Percentiles rank a stretch among this genome's conserved stretches.
These are phyloP conservation scores for Endomychus coccineus DNA, from an alignment of 2,888 invertebrate species.

Conservation along the genomic window DNA sequence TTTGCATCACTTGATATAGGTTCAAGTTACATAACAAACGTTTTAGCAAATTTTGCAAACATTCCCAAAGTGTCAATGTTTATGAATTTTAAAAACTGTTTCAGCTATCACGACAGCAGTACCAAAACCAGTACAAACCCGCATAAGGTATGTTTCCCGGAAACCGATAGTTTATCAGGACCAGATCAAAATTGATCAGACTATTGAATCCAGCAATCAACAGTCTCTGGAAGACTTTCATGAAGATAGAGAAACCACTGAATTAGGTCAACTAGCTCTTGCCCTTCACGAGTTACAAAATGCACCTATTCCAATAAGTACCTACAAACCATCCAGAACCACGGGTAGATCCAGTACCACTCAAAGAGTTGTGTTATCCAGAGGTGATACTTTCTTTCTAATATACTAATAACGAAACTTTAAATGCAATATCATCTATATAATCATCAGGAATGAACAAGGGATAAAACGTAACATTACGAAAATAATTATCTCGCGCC, in stretches of 20 bases:
- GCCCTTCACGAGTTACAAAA: slow-evolving; percentile 33
- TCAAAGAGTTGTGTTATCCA: slow-evolving; percentile 8
- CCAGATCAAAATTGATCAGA: too few relatives aligned
- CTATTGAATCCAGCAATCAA: slow-evolving; percentile 32
- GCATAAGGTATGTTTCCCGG: slow-evolving; percentile 25
- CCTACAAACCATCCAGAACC: not conserved
- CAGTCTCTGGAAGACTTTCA: slow-evolving; percentile 28
- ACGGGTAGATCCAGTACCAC: slow-evolving; percentile 5
- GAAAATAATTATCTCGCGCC: too few relatives aligned
- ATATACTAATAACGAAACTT: too few relatives aligned
- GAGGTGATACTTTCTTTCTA: too few relatives aligned
- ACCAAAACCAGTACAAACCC: slow-evolving; percentile 18
- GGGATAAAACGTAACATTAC: too few relatives aligned
- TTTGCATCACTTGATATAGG: too few relatives aligned
- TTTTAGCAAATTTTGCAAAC: too few relatives aligned
- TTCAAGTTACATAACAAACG: too few relatives aligned
- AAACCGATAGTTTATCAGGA: slow-evolving; percentile 26
- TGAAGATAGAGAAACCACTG: slow-evolving; percentile 25
- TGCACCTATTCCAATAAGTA: slow-evolving; percentile 26
- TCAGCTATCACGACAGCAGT: slow-evolving; percentile 2
- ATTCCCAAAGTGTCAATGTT: too few relatives aligned
- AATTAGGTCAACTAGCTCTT: slow-evolving; percentile 31
- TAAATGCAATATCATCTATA: too few relatives aligned
- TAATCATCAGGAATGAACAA: too few relatives aligned
- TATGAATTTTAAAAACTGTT: too few relatives aligned